Base-by-base conservation (phyloP, 2,888 invertebrate genomes). In the Crematogaster levior region DNA sequence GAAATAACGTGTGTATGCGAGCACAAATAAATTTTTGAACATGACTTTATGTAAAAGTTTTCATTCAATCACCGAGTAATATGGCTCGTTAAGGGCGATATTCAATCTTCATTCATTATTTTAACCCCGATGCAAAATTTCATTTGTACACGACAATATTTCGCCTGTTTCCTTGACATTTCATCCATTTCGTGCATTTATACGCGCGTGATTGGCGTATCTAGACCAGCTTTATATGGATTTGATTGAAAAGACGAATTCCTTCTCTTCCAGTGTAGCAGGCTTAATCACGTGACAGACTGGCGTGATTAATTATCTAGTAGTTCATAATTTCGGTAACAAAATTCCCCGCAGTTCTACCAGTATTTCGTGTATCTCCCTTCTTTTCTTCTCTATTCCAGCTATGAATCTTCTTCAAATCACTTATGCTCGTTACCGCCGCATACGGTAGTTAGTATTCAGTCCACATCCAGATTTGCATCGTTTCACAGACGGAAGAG, bases 71-170 rank as follows among this genome's bases (percentile, higher is more conserved):
- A 77, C 18, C 68, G 43, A 68, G 30, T 3, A 68, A 53, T 37
- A 37, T 34, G 37, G 27, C 56, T 77, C 77, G 68, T 77, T 66
- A 65, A 53, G n/a, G 9, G 9, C 15, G 51, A 75, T 63, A 75
- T 75, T 77, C 70, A 70, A 77, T 70, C 77, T 77, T 70, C 43
- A 70, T 77, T 66, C 34, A 51, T 77, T 70, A 70, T 70, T 77
- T 56, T 56, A 56, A 70, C 21, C 43, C 56, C 30, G 40, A 68
- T 68, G 77, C 34, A 30, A 77, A 58, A 77, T 40, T 70, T 56
- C 40, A 70, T 56, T 70, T 24, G 56, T 21, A 43, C 77, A 56
- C 34, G 56, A 68, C 37, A 56, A 43, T 56, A 68, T 56, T n/a
- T 43, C 9, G 12, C 30, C 34, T 30, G 56, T 70, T 68, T 58